Evolutionary conservation across 2,888 invertebrate species (phyloP), one percentile per base, ranked within the genome.

Genomic region (Endotricha flammealis): DNA sequence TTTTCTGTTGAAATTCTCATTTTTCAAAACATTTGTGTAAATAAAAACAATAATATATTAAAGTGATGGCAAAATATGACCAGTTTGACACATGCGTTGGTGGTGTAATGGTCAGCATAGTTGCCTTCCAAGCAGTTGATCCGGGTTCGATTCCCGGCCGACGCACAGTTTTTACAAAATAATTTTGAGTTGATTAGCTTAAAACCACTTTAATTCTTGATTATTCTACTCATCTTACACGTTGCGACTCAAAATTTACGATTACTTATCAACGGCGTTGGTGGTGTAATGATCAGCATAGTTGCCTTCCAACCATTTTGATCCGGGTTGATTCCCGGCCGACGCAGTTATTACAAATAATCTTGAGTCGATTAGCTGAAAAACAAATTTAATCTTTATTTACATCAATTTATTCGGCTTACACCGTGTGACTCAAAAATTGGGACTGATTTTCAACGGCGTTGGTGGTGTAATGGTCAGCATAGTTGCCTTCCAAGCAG

Each of bases 401-500:
- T n/a, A n/a, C n/a, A n/a, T n/a, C n/a, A n/a, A n/a, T n/a, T n/a
- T n/a, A n/a, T n/a, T n/a, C n/a, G n/a, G n/a, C n/a, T n/a, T n/a
- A n/a, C n/a, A n/a, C n/a, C n/a, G n/a, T n/a, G n/a, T n/a, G n/a
- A n/a, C n/a, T n/a, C n/a, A n/a, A n/a, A n/a, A n/a, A n/a, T n/a
- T n/a, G n/a, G n/a, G n/a, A n/a, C n/a, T n/a, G n/a, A n/a, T 7
- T 23, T n/a, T 10, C 24, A 24, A 5, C 24, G 42, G 85, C 83
- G 86, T 79, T 74, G 85, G 82, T 86, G 85, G 85, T 86, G 86
- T 86, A 85, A 86, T 86, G 85, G 85, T 85, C 78, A 85, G 85
- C 86, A 86, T 86, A 85, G 85, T 86, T 85, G 83, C 83, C 82
- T 85, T 83, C 83, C 85, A 87, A 87, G 86, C 85, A 83, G 82